Evolutionary conservation across 2,113 vertebrate species (phyloP).

Genomic region (Rhynchomys soricoides): DNA sequence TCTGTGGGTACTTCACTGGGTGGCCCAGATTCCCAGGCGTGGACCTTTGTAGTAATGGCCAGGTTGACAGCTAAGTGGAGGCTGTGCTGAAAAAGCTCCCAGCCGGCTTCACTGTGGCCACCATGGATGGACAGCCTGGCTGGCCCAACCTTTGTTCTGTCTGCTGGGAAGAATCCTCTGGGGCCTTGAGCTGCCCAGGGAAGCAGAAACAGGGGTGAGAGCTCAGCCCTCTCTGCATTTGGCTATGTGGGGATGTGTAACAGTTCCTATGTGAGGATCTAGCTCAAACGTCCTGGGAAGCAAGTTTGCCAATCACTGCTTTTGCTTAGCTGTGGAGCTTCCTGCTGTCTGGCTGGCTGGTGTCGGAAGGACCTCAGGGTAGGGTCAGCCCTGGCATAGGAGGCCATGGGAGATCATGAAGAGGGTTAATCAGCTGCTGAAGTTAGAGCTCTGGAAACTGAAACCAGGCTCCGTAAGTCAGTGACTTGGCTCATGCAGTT

Average conservation of each 20-base stretch:
- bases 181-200: neutral
- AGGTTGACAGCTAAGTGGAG: neutral
- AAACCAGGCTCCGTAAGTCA: neutral
- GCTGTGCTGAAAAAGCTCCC: neutral
- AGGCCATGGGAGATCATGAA: neutral
- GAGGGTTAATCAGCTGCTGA: neutral
- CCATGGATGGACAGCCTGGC: neutral
- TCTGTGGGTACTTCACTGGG: neutral
- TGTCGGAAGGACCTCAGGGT: neutral
- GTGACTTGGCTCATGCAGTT: neutral
- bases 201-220: neutral
- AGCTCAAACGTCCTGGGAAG: neutral
- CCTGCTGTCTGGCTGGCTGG: neutral
- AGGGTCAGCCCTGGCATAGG: rapidly evolving
- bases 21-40: neutral
- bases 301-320: neutral
- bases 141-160: neutral
- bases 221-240: neutral
- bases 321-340: neutral
- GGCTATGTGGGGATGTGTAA: neutral
- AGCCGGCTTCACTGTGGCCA: neutral
- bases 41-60: neutral
- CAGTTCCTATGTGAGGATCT: neutral
- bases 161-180: neutral
- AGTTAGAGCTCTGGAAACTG: neutral